phyloP scores from a whole-genome alignment of 2,113 vertebrate genomes.

The Chelonoidis abingdonii region DNA sequence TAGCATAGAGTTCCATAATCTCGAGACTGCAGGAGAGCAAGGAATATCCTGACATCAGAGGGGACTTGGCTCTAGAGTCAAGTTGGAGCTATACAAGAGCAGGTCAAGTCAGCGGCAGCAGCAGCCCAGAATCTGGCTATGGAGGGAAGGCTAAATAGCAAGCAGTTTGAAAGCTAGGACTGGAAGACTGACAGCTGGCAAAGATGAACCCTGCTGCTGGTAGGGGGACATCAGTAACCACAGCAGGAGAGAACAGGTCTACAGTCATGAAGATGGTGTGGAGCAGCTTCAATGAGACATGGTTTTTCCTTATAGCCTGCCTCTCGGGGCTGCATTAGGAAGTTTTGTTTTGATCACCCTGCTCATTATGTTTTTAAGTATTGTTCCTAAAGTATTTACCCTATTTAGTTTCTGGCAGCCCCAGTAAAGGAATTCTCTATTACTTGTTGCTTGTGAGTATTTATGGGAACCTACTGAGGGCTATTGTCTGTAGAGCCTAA shows the following conservation, averaged over 20 bases:
- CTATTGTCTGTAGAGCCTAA: neutral
- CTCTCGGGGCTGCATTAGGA: too few species aligned
- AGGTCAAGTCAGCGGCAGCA: neutral
- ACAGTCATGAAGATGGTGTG: too few species aligned
- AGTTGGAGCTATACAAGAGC: neutral
- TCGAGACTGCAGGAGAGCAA: neutral
- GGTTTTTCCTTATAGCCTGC: too few species aligned
- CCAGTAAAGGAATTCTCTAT: neutral
- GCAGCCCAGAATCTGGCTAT: neutral
- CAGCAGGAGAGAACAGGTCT: neutral
- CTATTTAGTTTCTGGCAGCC: neutral
- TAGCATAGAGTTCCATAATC: neutral
- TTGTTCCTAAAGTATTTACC: neutral
- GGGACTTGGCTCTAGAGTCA: neutral
- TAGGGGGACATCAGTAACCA: accelerated
- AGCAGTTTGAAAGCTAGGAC: neutral
- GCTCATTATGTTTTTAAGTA: neutral
- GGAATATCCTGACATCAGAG: neutral
- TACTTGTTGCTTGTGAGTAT: neutral
- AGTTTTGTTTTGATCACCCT: neutral
- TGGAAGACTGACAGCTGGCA: neutral
- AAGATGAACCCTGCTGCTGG: neutral
- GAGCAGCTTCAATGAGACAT: too few species aligned
- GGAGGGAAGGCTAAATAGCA: neutral
- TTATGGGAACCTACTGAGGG: neutral